A percentile compares a stretch with the other conserved stretches of the same genome.
These are phyloP conservation scores for Sinodicranocentrus sp. DNA, from an alignment of 2,888 invertebrate genomes.

Conservation along the genomic window DNA sequence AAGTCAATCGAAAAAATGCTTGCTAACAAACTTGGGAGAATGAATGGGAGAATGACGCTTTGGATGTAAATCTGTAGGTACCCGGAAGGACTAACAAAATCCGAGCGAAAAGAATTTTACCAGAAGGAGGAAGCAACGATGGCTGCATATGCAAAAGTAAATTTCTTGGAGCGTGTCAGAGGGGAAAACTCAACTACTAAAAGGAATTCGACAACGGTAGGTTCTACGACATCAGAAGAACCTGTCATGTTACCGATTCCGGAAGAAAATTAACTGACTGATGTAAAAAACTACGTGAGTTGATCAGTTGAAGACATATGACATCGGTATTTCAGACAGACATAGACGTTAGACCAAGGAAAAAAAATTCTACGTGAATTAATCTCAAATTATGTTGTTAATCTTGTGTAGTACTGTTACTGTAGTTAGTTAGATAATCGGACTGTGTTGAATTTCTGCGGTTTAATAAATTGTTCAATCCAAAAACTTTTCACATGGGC, in stretches of 20 bases:
- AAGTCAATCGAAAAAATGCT: not conserved
- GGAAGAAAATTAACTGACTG: too few species aligned
- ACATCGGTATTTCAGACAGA: too few species aligned
- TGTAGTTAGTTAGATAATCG: too few species aligned
- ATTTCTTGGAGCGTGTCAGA: not conserved
- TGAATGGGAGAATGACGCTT: not conserved
- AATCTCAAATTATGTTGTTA: too few species aligned
- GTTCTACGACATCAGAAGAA: not conserved
- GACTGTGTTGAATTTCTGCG: too few species aligned
- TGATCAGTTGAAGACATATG: too few species aligned
- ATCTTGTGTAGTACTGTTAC: too few species aligned
- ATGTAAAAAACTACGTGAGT: too few species aligned
- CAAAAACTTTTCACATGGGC: too few species aligned
- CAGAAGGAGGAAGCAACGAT: not conserved
- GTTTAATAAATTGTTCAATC: too few species aligned
- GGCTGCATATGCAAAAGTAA: not conserved
- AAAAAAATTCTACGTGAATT: too few species aligned
- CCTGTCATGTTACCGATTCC: not conserved
- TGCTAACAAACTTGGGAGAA: not conserved
- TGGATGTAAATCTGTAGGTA: not conserved
- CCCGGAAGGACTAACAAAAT: slow-evolving; percentile 21
- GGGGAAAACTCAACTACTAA: not conserved
- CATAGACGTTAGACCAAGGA: too few species aligned
- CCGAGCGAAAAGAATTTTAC: slow-evolving; percentile 46
- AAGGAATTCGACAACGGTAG: not conserved